These are phyloP conservation scores for Oppia nitens DNA, from an alignment of 1,140 invertebrate species.

Conservation along the genomic window DNA sequence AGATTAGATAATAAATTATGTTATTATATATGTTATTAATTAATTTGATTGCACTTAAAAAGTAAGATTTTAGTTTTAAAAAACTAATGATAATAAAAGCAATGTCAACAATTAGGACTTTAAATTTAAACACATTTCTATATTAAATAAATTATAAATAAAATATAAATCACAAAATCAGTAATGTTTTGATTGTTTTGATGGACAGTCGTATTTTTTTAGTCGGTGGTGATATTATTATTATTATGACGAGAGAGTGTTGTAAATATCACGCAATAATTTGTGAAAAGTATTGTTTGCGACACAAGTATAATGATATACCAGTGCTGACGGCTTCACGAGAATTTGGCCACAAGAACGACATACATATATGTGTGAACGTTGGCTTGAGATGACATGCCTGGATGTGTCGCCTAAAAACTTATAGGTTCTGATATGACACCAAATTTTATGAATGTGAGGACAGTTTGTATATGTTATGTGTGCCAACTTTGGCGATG, in stretches of 20 bases:
- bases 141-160: no score
- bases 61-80: no score
- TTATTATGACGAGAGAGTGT: neutral
- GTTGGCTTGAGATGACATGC: neutral
- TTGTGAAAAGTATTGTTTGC: neutral
- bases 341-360: neutral
- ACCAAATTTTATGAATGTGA: neutral
- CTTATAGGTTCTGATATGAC: neutral
- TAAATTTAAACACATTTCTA: no score
- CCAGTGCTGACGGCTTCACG: neutral
- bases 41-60: no score
- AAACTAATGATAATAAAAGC: no score
- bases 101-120: no score
- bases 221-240: neutral
- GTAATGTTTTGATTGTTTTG: neutral
- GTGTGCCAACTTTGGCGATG: neutral
- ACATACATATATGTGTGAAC: neutral
- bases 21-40: no score
- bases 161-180: neutral
- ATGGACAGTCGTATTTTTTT: neutral
- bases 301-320: neutral
- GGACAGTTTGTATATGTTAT: neutral
- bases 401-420: neutral
- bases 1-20: no score
- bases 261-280: neutral